Evolutionary conservation across 1,140 invertebrate genomes (phyloP).

Genomic region (Arctopsyche grandis): DNA sequence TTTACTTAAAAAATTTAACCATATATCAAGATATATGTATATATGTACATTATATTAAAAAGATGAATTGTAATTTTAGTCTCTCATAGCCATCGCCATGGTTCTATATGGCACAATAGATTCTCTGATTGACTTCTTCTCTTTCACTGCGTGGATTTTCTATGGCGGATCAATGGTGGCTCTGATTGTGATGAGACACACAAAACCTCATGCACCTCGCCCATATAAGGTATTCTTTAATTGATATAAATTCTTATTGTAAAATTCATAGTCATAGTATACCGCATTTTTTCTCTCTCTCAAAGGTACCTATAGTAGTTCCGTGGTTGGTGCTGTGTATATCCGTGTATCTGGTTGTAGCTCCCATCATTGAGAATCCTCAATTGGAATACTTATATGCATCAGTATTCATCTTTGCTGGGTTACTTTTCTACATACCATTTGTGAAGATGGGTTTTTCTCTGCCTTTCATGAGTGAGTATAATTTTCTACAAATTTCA

Average conservation of each 20-base stretch:
- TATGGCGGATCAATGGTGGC: conserved; percentile 91
- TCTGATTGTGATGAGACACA: conserved; percentile 87
- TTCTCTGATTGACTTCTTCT: conserved; percentile 94
- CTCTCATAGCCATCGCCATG: conserved; percentile 81
- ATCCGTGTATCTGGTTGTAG: conserved; percentile 90
- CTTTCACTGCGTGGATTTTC: conserved; percentile 95
- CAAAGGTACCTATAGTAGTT: conserved; percentile 88
- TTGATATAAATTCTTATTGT: neutral
- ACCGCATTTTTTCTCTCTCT: conserved; percentile 50
- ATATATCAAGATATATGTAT: neutral
- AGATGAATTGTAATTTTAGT: conserved; percentile 61
- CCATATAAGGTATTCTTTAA: conserved; percentile 79
- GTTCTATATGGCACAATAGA: conserved; percentile 89
- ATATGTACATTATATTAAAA: neutral
- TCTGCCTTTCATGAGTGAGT: conserved; percentile 84
- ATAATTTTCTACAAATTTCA: neutral
- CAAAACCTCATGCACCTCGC: conserved; percentile 86
- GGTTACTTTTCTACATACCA: conserved; percentile 91
- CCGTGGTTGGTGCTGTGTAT: conserved; percentile 88
- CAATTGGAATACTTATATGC: conserved; percentile 93
- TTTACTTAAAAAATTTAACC: conserved; percentile 19
- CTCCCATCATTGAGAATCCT: conserved; percentile 91
- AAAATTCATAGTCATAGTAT: neutral
- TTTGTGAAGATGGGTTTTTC: conserved; percentile 90
- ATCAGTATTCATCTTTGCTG: conserved; percentile 85